Conservation (phyloP, 2,797 vertebrate genomes). For the Trichosurus vulpecula region DNA sequence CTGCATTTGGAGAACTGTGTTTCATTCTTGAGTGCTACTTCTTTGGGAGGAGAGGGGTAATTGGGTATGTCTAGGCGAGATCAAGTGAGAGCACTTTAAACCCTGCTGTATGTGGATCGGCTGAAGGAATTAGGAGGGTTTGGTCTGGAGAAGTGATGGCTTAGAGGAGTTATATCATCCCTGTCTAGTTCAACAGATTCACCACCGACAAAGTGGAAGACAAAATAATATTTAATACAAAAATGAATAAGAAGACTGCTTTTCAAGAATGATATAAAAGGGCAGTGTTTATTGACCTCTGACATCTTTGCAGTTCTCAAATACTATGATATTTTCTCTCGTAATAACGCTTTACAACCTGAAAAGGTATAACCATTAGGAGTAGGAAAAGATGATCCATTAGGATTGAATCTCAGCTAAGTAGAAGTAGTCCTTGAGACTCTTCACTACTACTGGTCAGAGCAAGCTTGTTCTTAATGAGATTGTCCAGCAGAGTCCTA, state of each 20-base stretch:
- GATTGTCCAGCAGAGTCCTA: too few relatives aligned
- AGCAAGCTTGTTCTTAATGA: too few relatives aligned
- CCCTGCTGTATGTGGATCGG: background rate
- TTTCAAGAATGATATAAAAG: too few relatives aligned
- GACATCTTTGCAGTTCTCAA: too few relatives aligned
- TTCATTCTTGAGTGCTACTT: background rate
- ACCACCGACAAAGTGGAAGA: background rate
- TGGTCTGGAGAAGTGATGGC: background rate
- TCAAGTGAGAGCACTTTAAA: background rate
- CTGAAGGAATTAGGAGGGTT: background rate
- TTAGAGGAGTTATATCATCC: background rate
- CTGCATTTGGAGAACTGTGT: background rate
- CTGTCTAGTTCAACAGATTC: background rate
- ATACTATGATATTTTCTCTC: too few relatives aligned
- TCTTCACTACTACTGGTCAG: too few relatives aligned
- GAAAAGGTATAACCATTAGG: too few relatives aligned
- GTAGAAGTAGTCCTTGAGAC: too few relatives aligned
- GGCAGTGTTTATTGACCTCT: too few relatives aligned
- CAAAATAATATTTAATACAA: background rate
- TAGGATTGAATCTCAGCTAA: too few relatives aligned
- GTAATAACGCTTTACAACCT: too few relatives aligned
- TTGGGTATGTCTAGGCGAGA: background rate
- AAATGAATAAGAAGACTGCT: background rate
- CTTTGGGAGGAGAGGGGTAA: background rate
- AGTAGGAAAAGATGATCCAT: too few relatives aligned